Base-by-base conservation (phyloP, 2,888 invertebrate species). In the Apamea epomidion region DNA sequence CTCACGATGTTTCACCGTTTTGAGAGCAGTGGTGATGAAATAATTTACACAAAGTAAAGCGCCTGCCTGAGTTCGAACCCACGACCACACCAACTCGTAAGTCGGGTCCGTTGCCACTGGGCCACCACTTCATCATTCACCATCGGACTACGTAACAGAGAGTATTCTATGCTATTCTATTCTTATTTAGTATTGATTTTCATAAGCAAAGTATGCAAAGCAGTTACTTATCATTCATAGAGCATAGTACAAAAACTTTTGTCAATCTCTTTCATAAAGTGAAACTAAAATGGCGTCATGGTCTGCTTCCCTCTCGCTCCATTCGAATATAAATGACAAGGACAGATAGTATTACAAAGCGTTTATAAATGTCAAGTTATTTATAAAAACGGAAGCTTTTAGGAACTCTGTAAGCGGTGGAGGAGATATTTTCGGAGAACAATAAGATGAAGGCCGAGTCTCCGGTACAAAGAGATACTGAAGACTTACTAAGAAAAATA, bases 341-440 rank as follows among this genome's bases (percentile, higher is more conserved):
- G 8, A 42, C 4, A 14, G 25, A 14, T 21, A 25, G 21, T n/a
- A 18, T 64, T 68, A 67, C 48, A 62, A 64, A 83, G n/a, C 54
- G 48, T 58, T 78, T 78, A 54, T 14, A 72, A 73, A 83, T 32
- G 45, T 58, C 78, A 58, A 62, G 83, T 58, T 65, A n/a, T 64
- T 70, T 70, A n/a, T 51, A 37, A 42, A 70, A 54, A 60, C 16
- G 29, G 16, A 77, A 45, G 60, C 58, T 79, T 79, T 79, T 29
- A 48, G n/a, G 45, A 54, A 67, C 54, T 69, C 25, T 64, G 12
- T 10, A 60, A 7, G 25, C 48, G 42, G 16, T 67, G n/a, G 60
- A n/a, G 51, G 4, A 29, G 6, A 65, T 37, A 42, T 48, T 72
- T 58, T 58, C 18, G n/a, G 37, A 42, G 37, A 72, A 80, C 81